Conservation (phyloP, 30 jellyfish, hydroid and myxozoan genomes). For the Aurelia sp. region DNA sequence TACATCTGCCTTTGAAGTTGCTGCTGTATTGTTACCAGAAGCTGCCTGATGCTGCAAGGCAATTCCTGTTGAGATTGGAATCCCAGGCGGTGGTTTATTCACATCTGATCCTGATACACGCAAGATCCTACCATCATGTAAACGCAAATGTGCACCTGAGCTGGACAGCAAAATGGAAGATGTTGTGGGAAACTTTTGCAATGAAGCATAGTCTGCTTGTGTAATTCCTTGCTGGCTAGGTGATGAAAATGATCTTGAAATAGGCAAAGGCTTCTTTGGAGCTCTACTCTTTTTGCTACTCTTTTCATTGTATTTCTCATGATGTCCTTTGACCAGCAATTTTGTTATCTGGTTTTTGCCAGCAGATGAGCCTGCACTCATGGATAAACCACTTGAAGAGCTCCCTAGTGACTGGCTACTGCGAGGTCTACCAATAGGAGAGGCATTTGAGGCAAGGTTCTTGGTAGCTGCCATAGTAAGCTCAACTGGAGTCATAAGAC, state of each 20-base stretch:
- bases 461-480: slow-evolving; percentile 43
- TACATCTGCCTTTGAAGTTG: not conserved
- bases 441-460: slow-evolving; percentile 31
- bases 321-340: slow-evolving; percentile 40
- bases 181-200: slow-evolving; percentile 75
- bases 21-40: not conserved
- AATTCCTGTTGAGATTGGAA: not conserved
- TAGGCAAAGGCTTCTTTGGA: slow-evolving; percentile 18
- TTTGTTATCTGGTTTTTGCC: slow-evolving; percentile 27
- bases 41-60: slow-evolving; percentile 5
- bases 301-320: slow-evolving; percentile 33
- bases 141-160: slow-evolving; percentile 81
- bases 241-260: slow-evolving; percentile 18
- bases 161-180: slow-evolving; percentile 71
- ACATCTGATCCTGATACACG: slow-evolving; percentile 54
- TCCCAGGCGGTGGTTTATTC: not conserved
- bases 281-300: slow-evolving; percentile 20
- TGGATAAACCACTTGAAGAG: not conserved
- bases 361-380: not conserved
- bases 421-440: slow-evolving; percentile 19
- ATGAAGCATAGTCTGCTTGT: slow-evolving; percentile 22
- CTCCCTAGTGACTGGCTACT: not conserved
- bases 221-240: slow-evolving; percentile 13
- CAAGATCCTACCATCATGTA: slow-evolving; percentile 80
- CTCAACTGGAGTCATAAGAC: slow-evolving; percentile 24